Conservation (phyloP, 2,888 invertebrate species). For the Ligdia adustata region DNA sequence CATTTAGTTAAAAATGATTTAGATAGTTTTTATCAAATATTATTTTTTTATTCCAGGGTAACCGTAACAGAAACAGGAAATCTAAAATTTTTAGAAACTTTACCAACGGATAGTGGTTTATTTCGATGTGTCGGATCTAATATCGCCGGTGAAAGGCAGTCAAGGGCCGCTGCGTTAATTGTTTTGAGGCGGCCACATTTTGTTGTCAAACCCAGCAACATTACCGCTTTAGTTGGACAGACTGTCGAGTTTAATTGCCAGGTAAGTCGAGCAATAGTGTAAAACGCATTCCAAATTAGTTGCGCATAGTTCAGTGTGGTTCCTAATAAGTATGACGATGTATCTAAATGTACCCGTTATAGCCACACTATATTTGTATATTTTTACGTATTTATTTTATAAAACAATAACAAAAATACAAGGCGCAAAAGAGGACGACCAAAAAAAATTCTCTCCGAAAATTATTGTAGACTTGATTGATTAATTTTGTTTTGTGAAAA, state of each 20-base stretch:
- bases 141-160: slow-evolving; percentile 94
- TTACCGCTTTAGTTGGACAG: slow-evolving; percentile 92
- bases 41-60: slow-evolving; percentile 77
- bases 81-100: slow-evolving; percentile 94
- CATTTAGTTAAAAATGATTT: too few relatives aligned
- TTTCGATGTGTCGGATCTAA: slow-evolving; percentile 97
- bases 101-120: slow-evolving; percentile 94
- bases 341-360: too few relatives aligned
- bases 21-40: too few relatives aligned
- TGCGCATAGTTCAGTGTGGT: too few relatives aligned
- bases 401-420: too few relatives aligned
- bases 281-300: too few relatives aligned
- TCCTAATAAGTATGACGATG: too few relatives aligned
- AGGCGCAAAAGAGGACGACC: too few relatives aligned
- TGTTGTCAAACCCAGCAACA: slow-evolving; percentile 92
- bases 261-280: slow-evolving; percentile 50
- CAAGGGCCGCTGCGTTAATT: slow-evolving; percentile 90
- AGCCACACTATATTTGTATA: too few relatives aligned
- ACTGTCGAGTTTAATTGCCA: slow-evolving; percentile 94
- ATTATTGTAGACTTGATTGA: not conserved
- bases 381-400: too few relatives aligned
- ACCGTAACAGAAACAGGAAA: slow-evolving; percentile 95
- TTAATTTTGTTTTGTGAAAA: slow-evolving; percentile 29
- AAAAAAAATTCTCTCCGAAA: too few relatives aligned
- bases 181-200: slow-evolving; percentile 95